A percentile compares a stretch with the other conserved stretches of the same genome.
Conservation (phyloP, 2,888 invertebrate genomes). For the Incurvaria masculella region DNA sequence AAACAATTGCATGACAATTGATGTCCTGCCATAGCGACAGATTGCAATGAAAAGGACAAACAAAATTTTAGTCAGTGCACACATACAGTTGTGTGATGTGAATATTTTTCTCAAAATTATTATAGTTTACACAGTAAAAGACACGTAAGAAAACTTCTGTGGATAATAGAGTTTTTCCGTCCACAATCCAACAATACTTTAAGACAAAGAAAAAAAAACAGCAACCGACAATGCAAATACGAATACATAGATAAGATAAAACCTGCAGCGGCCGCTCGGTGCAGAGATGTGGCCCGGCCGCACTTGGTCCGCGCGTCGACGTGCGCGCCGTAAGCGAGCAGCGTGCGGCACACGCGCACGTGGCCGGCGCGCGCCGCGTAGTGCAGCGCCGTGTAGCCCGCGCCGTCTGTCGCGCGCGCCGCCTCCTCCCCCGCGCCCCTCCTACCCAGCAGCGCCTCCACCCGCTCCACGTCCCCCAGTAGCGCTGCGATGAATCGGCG, state of each 20-base stretch:
- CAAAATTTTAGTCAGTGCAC: too few species aligned
- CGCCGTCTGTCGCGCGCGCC: conserved; percentile 64
- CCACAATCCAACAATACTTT: background rate
- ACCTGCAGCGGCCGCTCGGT: conserved; percentile 78
- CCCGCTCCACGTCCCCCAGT: conserved; percentile 66
- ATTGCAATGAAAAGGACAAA: too few species aligned
- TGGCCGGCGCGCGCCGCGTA: conserved; percentile 85
- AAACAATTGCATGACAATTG: too few species aligned
- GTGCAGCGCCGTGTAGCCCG: conserved; percentile 86
- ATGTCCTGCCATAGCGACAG: too few species aligned
- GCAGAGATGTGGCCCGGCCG: conserved; percentile 76
- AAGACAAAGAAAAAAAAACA: background rate
- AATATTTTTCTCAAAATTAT: too few species aligned
- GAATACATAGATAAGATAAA: too few species aligned
- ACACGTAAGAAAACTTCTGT: too few species aligned
- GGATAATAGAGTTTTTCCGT: background rate
- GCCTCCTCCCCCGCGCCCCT: conserved; percentile 44
- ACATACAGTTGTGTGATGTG: too few species aligned
- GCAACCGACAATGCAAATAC: background rate
- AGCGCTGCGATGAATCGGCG: conserved; percentile 55
- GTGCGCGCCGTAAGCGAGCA: conserved; percentile 68
- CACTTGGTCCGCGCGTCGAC: conserved; percentile 73
- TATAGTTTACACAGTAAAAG: too few species aligned
- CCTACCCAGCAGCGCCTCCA: conserved; percentile 53
- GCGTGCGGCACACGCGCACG: conserved; percentile 61